Conservation (phyloP, 2,113 vertebrate species). For the Gnathonemus echidnorhynchus region DNA sequence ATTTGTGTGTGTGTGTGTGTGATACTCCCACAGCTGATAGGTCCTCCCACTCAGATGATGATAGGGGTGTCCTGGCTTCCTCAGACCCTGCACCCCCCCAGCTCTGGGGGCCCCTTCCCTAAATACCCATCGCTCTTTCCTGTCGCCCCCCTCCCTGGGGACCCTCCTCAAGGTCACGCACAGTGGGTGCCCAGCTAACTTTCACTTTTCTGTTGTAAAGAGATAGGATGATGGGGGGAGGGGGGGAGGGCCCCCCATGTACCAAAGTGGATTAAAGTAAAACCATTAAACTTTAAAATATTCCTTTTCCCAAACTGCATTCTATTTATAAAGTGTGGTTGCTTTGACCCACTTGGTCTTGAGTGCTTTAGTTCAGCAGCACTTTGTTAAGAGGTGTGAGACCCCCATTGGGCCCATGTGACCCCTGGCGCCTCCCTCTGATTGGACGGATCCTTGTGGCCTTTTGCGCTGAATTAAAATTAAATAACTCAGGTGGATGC, state of each 20-base stretch:
- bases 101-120: neutral
- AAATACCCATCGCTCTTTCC: neutral
- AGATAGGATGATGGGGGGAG: neutral
- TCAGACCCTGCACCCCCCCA: neutral
- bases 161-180: neutral
- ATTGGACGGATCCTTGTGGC: neutral
- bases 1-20: neutral
- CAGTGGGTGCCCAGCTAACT: neutral
- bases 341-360: constrained; percentile 6
- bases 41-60: neutral
- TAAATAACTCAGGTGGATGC: too few relatives aligned
- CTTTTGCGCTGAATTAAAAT: neutral
- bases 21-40: neutral
- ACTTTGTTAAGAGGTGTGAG: neutral
- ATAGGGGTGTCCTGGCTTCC: neutral
- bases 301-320: neutral
- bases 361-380: neutral
- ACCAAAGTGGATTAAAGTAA: constrained; percentile 16
- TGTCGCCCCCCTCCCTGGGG: neutral
- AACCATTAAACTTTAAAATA: constrained; percentile 19
- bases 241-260: neutral
- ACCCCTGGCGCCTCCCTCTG: neutral
- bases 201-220: neutral
- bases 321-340: constrained; percentile 10
- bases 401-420: neutral